Evolutionary conservation across 2,113 vertebrate genomes (phyloP).

Genomic region (Hyaena hyaena): DNA sequence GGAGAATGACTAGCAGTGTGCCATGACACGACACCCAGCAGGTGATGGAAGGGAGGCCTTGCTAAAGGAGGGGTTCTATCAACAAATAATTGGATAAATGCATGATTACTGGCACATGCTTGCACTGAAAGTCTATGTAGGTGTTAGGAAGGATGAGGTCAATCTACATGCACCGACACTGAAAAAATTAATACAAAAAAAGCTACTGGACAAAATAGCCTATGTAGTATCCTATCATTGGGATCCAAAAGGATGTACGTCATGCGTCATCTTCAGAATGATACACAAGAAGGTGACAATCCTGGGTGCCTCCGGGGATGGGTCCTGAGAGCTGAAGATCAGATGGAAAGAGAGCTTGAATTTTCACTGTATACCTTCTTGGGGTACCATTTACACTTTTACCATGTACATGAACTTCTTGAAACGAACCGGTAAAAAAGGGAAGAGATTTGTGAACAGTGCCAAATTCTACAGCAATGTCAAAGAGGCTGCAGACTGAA

Average conservation of each 20-base stretch:
- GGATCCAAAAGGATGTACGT: background rate
- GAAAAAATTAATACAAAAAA: background rate
- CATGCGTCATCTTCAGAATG: background rate
- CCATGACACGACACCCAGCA: background rate
- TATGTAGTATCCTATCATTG: background rate
- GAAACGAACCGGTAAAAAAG: slow-evolving; percentile 5
- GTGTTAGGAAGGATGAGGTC: slow-evolving; percentile 30
- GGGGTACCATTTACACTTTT: background rate
- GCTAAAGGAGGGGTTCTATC: background rate
- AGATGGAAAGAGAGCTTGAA: background rate
- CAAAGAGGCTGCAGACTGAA: background rate
- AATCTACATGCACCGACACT: background rate
- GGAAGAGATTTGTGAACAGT: background rate
- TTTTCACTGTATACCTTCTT: background rate
- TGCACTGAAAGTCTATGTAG: background rate
- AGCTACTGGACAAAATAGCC: background rate
- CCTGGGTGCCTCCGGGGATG: background rate
- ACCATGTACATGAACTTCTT: background rate
- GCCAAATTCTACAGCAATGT: background rate
- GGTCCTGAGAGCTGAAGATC: background rate
- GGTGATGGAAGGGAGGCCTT: background rate
- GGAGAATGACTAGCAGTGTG: background rate
- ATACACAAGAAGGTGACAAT: background rate
- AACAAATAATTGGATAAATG: background rate
- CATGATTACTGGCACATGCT: background rate